phyloP scores from a whole-genome alignment of 1,140 invertebrate genomes.

The Drosophila ficusphila region DNA sequence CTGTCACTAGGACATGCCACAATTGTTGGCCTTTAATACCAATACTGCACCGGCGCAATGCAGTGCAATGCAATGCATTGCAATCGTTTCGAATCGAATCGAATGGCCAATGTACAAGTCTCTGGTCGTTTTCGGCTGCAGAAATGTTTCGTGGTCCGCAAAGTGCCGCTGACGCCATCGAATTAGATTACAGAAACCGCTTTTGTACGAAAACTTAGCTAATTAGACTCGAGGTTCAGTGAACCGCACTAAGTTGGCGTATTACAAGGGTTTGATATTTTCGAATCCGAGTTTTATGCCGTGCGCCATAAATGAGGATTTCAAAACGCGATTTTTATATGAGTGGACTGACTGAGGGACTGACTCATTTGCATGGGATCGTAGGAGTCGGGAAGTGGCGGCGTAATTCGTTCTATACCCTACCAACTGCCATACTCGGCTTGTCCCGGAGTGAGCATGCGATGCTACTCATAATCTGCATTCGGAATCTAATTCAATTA shows the following conservation, averaged over 20 bases:
- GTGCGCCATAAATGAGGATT: neutral
- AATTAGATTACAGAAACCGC: constrained; percentile 51
- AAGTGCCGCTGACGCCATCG: constrained; percentile 46
- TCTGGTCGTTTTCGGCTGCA: constrained; percentile 41
- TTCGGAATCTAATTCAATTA: constrained; percentile 79
- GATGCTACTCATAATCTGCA: constrained; percentile 73
- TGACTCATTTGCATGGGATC: constrained; percentile 28
- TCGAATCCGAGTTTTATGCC: constrained; percentile 8
- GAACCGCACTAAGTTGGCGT: constrained; percentile 7
- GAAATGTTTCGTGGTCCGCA: constrained; percentile 42
- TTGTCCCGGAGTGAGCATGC: constrained; percentile 43
- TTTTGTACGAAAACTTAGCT: constrained; percentile 38
- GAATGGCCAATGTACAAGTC: constrained; percentile 36
- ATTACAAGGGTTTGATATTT: constrained; percentile 6
- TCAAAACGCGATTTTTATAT: neutral
- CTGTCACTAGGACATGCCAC: constrained; percentile 62
- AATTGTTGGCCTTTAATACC: constrained; percentile 61
- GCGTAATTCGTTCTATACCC: constrained; percentile 22
- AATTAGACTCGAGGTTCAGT: constrained; percentile 45
- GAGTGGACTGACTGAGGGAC: too few species aligned
- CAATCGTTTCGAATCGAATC: constrained; percentile 17
- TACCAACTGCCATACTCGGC: constrained; percentile 8
- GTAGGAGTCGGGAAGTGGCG: constrained; percentile 17
- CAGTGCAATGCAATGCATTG: constrained; percentile 23
- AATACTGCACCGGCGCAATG: neutral